A percentile compares a stretch with the other conserved stretches of the same genome.
Evolutionary conservation across 2,888 invertebrate genomes (phyloP).

Genomic region (Biston stratarius): DNA sequence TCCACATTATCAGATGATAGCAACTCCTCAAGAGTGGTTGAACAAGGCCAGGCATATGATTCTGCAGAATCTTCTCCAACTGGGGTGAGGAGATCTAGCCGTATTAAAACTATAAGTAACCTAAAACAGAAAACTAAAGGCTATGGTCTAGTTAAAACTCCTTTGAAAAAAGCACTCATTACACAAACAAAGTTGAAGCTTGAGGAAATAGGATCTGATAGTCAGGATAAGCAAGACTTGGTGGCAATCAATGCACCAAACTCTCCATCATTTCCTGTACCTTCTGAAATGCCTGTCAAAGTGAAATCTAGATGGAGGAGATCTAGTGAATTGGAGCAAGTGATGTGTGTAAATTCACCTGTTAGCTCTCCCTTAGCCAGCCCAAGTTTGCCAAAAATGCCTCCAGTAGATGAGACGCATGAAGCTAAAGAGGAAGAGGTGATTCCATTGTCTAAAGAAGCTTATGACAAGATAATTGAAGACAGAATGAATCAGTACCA

Average conservation of each 20-base stretch:
- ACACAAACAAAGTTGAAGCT: conserved; percentile 83
- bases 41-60: conserved; percentile 72
- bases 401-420: conserved; percentile 59
- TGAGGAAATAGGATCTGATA: conserved; percentile 87
- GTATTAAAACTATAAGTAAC: conserved; percentile 91
- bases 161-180: conserved; percentile 79
- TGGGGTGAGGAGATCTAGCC: conserved; percentile 90
- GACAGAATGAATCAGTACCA: conserved; percentile 91
- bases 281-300: conserved; percentile 90
- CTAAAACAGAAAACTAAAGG: conserved; percentile 89
- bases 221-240: conserved; percentile 72
- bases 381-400: conserved; percentile 68
- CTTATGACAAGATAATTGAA: conserved; percentile 81
- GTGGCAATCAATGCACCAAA: conserved; percentile 60
- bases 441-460: conserved; percentile 69
- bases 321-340: conserved; percentile 89
- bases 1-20: conserved; percentile 81
- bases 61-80: conserved; percentile 82
- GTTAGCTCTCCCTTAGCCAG: conserved; percentile 75
- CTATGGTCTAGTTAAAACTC: conserved; percentile 88
- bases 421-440: conserved; percentile 59
- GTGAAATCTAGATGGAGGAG: conserved; percentile 93
- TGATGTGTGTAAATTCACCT: conserved; percentile 83
- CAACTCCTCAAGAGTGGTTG: conserved; percentile 74
- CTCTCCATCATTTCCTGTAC: conserved; percentile 77